Conservation (phyloP, 1,140 invertebrate genomes). For the Drosophila kikkawai region DNA sequence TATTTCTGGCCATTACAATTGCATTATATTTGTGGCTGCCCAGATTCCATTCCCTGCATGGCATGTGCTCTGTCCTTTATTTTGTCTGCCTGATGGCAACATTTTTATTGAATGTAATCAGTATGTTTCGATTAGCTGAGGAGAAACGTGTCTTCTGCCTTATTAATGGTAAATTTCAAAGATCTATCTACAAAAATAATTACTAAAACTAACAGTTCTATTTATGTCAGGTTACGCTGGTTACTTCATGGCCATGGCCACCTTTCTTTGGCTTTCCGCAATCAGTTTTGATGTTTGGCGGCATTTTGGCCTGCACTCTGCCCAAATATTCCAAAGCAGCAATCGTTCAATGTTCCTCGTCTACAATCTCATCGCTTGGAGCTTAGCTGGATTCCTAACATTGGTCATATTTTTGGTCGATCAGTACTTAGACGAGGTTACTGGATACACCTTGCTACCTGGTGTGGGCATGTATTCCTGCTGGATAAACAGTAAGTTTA, state of each 20-base stretch:
- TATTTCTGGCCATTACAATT: slow-evolving; percentile 89
- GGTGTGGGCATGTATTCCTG: slow-evolving; percentile 86
- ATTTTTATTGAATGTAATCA: slow-evolving; percentile 86
- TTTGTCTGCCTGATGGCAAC: slow-evolving; percentile 58
- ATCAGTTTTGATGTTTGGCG: slow-evolving; percentile 91
- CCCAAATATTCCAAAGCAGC: slow-evolving; percentile 85
- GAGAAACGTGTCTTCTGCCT: slow-evolving; percentile 61
- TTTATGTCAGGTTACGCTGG: slow-evolving; percentile 86
- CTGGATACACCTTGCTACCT: slow-evolving; percentile 74
- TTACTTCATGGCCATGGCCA: slow-evolving; percentile 90
- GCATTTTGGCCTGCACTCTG: slow-evolving; percentile 85
- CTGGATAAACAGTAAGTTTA: slow-evolving; percentile 86
- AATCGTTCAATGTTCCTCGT: slow-evolving; percentile 86
- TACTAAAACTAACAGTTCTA: neutral
- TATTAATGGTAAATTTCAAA: slow-evolving; percentile 5
- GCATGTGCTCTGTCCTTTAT: slow-evolving; percentile 87
- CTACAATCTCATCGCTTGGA: slow-evolving; percentile 90
- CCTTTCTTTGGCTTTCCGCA: slow-evolving; percentile 91
- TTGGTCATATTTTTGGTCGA: slow-evolving; percentile 70
- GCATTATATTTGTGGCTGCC: slow-evolving; percentile 89
- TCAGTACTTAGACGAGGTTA: neutral
- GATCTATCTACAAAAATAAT: neutral
- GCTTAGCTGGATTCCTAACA: slow-evolving; percentile 86
- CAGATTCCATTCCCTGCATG: slow-evolving; percentile 89
- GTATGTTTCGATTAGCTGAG: slow-evolving; percentile 47